Percentiles rank a stretch among this genome's conserved stretches.
Conservation (phyloP, 1,140 invertebrate genomes). For the Microplitis mediator region DNA sequence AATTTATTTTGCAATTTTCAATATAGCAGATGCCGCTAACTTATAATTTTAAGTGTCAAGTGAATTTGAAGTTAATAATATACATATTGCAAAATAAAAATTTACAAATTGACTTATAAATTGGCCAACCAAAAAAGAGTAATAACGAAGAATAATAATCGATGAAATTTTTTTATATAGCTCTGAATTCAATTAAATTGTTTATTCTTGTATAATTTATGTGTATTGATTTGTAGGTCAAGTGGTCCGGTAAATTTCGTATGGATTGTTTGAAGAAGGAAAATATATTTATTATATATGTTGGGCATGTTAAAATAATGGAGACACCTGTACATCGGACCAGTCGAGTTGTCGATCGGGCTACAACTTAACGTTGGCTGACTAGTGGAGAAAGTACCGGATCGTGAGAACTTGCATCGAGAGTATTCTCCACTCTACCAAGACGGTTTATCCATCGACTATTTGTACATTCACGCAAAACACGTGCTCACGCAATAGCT, state of each 20-base stretch:
- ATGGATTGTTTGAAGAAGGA: not conserved
- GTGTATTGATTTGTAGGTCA: not conserved
- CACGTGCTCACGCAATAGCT: slow-evolving; percentile 14
- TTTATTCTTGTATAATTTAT: not conserved
- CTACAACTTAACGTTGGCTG: slow-evolving; percentile 25
- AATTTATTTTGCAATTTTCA: not conserved
- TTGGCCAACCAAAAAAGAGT: not conserved
- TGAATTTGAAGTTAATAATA: not conserved
- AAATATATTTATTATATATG: not conserved
- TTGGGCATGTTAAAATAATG: not conserved
- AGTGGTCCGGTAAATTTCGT: not conserved
- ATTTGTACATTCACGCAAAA: slow-evolving; percentile 6
- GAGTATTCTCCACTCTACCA: slow-evolving; percentile 26
- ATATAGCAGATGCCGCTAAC: not conserved
- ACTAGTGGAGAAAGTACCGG: slow-evolving; percentile 47
- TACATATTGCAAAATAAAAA: not conserved
- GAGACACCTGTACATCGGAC: slow-evolving; percentile 14
- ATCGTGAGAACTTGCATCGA: slow-evolving; percentile 51
- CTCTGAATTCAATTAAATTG: not conserved
- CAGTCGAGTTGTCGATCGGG: not conserved
- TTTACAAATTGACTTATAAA: not conserved
- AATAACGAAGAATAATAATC: not conserved
- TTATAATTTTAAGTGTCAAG: not conserved
- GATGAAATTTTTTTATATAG: not conserved
- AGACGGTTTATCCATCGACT: not conserved